A percentile compares a stretch with the other conserved stretches of the same genome.
Conservation (phyloP, 2,113 vertebrate genomes). For the Crypturellus undulatus region DNA sequence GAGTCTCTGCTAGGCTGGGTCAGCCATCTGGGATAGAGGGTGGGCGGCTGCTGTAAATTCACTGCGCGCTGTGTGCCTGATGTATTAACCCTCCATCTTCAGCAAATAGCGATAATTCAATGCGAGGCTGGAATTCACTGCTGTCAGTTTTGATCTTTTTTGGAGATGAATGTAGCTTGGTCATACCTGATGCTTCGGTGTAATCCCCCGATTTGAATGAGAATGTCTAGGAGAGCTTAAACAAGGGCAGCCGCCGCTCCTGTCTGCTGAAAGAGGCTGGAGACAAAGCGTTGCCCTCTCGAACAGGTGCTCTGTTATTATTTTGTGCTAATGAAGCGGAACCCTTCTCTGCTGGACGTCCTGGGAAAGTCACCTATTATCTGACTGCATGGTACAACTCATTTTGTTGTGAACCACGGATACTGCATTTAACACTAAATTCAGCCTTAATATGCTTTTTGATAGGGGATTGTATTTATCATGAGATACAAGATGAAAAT, state of each 20-base stretch:
- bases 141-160: background rate
- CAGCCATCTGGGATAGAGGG: slow-evolving; percentile 60
- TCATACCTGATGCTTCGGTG: slow-evolving; percentile 41
- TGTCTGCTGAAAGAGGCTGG: slow-evolving; percentile 31
- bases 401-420: background rate
- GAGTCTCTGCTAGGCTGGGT: slow-evolving; percentile 46
- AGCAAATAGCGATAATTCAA: background rate
- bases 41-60: slow-evolving; percentile 44
- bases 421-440: background rate
- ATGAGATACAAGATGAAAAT: background rate
- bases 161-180: background rate
- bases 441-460: background rate
- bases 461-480: background rate
- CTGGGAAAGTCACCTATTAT: slow-evolving; percentile 75
- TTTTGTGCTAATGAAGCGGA: slow-evolving; percentile 57
- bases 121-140: slow-evolving; percentile 1
- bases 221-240: slow-evolving; percentile 1
- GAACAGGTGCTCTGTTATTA: slow-evolving; percentile 56
- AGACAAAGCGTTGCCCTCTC: background rate
- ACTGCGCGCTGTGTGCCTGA: slow-evolving; percentile 10
- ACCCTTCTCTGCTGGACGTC: slow-evolving; percentile 66
- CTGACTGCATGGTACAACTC: slow-evolving; percentile 15
- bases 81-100: slow-evolving; percentile 36
- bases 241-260: slow-evolving; percentile 36
- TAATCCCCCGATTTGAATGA: slow-evolving; percentile 47